Base-by-base conservation (phyloP, 2,113 vertebrate genomes). In the Chionomys nivalis region DNA sequence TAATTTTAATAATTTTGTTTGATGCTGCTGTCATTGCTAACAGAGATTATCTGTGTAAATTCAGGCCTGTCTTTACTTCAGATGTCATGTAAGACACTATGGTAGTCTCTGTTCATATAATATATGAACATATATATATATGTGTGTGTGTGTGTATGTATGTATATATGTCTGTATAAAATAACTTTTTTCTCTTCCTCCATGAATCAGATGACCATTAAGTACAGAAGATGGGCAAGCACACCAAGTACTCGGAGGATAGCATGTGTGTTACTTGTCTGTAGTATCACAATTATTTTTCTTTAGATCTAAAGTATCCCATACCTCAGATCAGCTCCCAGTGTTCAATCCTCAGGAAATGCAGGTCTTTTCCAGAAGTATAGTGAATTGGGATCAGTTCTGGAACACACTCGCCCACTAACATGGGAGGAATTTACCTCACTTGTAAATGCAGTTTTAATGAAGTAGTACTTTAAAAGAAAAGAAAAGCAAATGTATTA, bases 361-460 rank as follows among this genome's bases (percentile, higher is more conserved):
- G 19, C 7, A 52, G 23, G 11, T 49, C 52, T 39, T 52, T 72
- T 13, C 36, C 68, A 87, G 91, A n/a, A 24, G 49, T 8, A 70
- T 5, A 63, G 28, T 65, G 49, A 87, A 79, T 78, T 63, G 87
- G 49, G n/a, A 70, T 90, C 19, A 77, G 44, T 58, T 42, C 66
- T 17, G 63, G 47, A 23, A 8, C 16, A 79, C 21, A 82, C 24
- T 33, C 3, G 36, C 58, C 91, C 77, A 94, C 9, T 72, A 89
- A 79, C 42, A 47, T 83, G 58, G 61, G 77, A 86, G 10, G 78
- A 16, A 10, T 87, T 73, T 16, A 58, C 33, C 39, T 79, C 70
- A 26, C 79, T 91, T 70, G 17, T 79, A 63, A 95, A 96, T 93
- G 31, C 17, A 36, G 28, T n/a, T 70, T 86, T 87, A 95, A 91